Evolutionary conservation across 1,140 invertebrate species (phyloP).

Genomic region (Drosophila quadrilineata): DNA sequence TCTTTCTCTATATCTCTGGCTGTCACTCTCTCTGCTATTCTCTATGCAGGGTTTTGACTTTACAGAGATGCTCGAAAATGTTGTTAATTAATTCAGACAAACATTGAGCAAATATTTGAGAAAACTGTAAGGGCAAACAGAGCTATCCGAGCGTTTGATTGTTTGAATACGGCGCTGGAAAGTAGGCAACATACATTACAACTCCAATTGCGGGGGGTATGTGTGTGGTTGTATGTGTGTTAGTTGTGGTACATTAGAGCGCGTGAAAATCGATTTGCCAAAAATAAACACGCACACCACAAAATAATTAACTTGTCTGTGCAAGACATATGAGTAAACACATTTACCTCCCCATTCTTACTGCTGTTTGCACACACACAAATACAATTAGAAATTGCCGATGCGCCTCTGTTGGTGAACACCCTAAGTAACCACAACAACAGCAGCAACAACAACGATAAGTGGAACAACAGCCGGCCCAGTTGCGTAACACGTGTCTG

Average conservation of each 20-base stretch:
- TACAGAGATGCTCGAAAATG: constrained; percentile 32
- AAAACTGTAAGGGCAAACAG: constrained; percentile 37
- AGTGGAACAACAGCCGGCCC: background rate
- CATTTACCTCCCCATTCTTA: constrained; percentile 21
- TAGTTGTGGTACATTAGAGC: constrained; percentile 16
- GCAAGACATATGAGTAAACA: constrained; percentile 74
- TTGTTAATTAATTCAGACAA: constrained; percentile 78
- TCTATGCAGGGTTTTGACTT: background rate
- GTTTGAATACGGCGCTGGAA: constrained; percentile 19
- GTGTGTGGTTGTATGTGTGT: constrained; percentile 7
- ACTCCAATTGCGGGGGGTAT: constrained; percentile 5
- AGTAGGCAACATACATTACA: constrained; percentile 36
- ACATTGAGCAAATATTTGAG: constrained; percentile 71
- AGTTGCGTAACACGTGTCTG: constrained; percentile 46
- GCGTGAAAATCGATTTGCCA: constrained; percentile 71
- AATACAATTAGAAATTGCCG: constrained; percentile 57
- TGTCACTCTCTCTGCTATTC: background rate
- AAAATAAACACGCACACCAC: constrained; percentile 63
- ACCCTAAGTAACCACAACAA: constrained; percentile 49
- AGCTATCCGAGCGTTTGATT: constrained; percentile 10
- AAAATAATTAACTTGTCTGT: constrained; percentile 79
- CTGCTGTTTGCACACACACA: constrained; percentile 33
- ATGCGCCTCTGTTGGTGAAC: background rate
- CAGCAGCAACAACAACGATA: background rate
- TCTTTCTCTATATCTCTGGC: background rate